These are phyloP conservation scores for Chloroclysta siterata DNA, from an alignment of 2,888 invertebrate species.

Conservation along the genomic window DNA sequence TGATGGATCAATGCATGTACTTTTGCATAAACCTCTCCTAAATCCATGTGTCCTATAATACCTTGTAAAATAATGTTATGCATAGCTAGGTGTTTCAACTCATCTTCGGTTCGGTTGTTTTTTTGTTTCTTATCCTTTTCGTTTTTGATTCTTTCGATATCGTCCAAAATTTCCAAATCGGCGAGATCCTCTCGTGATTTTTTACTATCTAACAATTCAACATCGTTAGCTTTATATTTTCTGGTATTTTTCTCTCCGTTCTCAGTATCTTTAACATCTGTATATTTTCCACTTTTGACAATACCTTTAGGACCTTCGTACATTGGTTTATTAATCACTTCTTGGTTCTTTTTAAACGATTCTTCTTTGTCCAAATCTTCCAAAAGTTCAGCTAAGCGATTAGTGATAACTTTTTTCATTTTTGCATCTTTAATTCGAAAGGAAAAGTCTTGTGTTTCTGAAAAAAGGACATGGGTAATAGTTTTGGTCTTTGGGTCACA, in stretches of 20 bases:
- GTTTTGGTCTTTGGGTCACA: too few relatives aligned
- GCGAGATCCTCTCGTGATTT: conserved; percentile 10
- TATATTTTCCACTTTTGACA: conserved; percentile 14
- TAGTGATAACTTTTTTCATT: conserved; percentile 61
- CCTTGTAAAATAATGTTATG: conserved; percentile 68
- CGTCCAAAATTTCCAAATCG: conserved; percentile 5
- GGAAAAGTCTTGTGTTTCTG: conserved; percentile 57
- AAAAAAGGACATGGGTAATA: conserved; percentile 27
- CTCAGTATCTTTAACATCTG: conserved; percentile 9
- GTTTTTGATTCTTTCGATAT: conserved; percentile 22
- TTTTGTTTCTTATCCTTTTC: conserved; percentile 22
- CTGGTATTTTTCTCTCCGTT: neutral
- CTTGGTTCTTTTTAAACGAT: conserved; percentile 20
- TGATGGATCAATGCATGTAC: conserved; percentile 47
- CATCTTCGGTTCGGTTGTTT: conserved; percentile 26
- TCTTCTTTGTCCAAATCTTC: conserved; percentile 66
- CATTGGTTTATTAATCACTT: conserved; percentile 20
- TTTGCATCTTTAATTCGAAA: conserved; percentile 60
- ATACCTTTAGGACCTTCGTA: conserved; percentile 9
- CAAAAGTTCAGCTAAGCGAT: conserved; percentile 57
- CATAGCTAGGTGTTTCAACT: conserved; percentile 63
- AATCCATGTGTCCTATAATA: conserved; percentile 62
- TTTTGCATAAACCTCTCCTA: conserved; percentile 58
- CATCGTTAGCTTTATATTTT: conserved; percentile 4
- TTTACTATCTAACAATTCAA: conserved; percentile 11